phyloP scores from a whole-genome alignment of 92 coral and sea anemone species.

The Actinostola sp. region DNA sequence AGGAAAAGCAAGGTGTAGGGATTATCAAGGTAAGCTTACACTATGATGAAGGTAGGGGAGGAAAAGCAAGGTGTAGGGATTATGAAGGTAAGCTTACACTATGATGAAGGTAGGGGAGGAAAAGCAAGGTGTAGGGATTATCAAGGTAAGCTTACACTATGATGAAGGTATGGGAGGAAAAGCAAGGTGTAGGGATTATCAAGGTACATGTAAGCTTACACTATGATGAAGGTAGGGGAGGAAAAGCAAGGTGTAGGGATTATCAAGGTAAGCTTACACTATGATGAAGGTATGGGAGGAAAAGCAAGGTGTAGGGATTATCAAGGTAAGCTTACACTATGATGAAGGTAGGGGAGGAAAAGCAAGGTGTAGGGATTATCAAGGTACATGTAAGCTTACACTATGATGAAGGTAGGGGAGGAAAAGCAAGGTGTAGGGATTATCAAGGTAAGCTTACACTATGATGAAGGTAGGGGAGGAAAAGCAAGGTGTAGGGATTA shows the following conservation, averaged over 20 bases:
- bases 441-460: too few species aligned
- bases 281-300: conserved; percentile 55
- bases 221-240: conserved; percentile 53
- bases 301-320: conserved; percentile 94
- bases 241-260: conserved; percentile 91
- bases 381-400: too few species aligned
- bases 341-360: conserved; percentile 62
- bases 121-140: conserved; percentile 94
- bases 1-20: conserved; percentile 88
- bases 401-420: conserved; percentile 53
- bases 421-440: conserved; percentile 91
- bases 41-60: conserved; percentile 53
- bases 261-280: too few species aligned
- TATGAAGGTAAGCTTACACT: too few species aligned
- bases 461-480: conserved; percentile 56
- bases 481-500: conserved; percentile 94
- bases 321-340: too few species aligned
- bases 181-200: conserved; percentile 95
- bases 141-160: too few species aligned
- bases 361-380: conserved; percentile 95
- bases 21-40: too few species aligned
- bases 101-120: conserved; percentile 56
- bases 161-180: conserved; percentile 61
- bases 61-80: conserved; percentile 91
- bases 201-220: too few species aligned